Evolutionary conservation across 2,113 vertebrate genomes (phyloP).

Genomic region (Pangasianodon gigas): DNA sequence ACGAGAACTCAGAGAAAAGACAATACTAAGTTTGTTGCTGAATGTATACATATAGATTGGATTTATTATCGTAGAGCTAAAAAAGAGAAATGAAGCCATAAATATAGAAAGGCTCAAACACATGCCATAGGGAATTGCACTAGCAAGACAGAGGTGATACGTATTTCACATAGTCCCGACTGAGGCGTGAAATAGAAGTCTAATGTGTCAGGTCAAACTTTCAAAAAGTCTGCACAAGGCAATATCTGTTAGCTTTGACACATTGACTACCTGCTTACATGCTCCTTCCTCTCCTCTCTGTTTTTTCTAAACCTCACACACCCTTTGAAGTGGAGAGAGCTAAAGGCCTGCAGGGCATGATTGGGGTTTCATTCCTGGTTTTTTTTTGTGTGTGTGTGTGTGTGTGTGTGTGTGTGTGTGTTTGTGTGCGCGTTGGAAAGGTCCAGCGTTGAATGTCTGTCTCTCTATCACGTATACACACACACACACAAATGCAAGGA

Average conservation of each 20-base stretch:
- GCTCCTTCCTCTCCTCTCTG: background rate
- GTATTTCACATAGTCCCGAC: conserved; percentile 4
- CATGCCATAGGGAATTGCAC: background rate
- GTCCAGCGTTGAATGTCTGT: background rate
- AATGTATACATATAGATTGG: background rate
- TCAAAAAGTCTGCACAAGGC: conserved; percentile 12
- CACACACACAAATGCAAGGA: background rate
- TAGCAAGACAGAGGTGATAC: background rate
- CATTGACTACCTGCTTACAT: conserved; percentile 19
- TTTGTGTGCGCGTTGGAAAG: background rate
- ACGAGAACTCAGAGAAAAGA: conserved; percentile 19
- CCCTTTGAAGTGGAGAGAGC: conserved; percentile 31
- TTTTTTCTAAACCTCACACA: conserved; percentile 23
- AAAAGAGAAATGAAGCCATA: background rate
- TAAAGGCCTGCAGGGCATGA: conserved; percentile 30
- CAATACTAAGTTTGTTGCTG: background rate
- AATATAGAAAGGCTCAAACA: background rate
- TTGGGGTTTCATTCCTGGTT: conserved; percentile 33
- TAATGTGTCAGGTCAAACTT: conserved; percentile 24
- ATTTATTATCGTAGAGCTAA: background rate
- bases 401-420: conserved; percentile 9
- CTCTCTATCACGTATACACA: background rate
- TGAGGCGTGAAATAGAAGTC: conserved; percentile 12
- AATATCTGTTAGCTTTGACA: conserved; percentile 17
- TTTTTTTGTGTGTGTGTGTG: conserved; percentile 2